Evolutionary conservation across 2,888 invertebrate species (phyloP), one percentile per base, ranked within the genome.

Genomic region (Oasisia sp.): DNA sequence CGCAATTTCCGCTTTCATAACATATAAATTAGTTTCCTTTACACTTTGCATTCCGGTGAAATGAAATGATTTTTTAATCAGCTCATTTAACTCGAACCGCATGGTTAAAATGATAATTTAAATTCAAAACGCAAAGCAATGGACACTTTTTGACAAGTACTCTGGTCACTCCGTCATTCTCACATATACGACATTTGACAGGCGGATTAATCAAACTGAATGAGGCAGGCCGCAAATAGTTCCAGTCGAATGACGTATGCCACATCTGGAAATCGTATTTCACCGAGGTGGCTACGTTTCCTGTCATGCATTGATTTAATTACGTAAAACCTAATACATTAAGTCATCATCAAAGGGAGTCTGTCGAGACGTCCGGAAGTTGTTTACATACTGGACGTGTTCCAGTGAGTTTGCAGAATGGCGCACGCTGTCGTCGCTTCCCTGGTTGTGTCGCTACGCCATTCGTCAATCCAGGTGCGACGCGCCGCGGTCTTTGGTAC

Each of bases 391-490:
- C n/a, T 74, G 74, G 74, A 74, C 74, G n/a, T 74, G 74, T 74
- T 27, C 27, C 27, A n/a, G 27, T 74, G 74, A 74, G 74, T 74
- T 74, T 74, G 74, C 74, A 74, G 74, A 27, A 74, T 27, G 74
- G 74, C 14, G n/a, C 27, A 7, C 19, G 74, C 27, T 27, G n/a
- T 74, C 19, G 27, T 19, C 27, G 27, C 27, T 74, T 74, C 74
- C 74, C n/a, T 1, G 14, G 74, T n/a, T 27, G 74, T 74, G 74
- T 19, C 27, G 19, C 74, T 27, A 74, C 74, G 74, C 27, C 74
- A 74, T 74, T 74, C 74, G 74, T 74, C 74, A 74, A 74, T 74
- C 74, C 74, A 74, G 74, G 74, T 74, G n/a, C 74, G 27, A 74
- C 7, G 74, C 74, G 74, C 74, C 19, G 27, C n/a, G 74, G 74